Evolutionary conservation across 2,113 vertebrate species (phyloP).

Genomic region (Saccopteryx bilineata): DNA sequence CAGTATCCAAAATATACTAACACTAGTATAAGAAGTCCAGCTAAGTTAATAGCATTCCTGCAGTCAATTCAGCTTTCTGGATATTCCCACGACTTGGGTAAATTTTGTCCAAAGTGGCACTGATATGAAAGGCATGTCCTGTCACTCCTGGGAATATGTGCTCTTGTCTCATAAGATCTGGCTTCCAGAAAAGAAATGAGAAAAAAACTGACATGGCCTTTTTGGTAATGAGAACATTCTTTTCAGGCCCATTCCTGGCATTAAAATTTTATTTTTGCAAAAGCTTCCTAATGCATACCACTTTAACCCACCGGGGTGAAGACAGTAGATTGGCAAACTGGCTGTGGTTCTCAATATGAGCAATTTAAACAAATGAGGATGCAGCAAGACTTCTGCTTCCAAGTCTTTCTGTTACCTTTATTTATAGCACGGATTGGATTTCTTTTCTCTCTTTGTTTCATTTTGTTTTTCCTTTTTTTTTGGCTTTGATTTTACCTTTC

Average conservation of each 20-base stretch:
- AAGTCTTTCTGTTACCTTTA: not conserved
- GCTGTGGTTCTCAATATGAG: conserved; percentile 14
- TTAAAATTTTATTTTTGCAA: conserved; percentile 55
- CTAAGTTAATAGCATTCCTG: conserved; percentile 59
- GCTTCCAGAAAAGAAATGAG: conserved; percentile 63
- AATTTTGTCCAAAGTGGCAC: conserved; percentile 72
- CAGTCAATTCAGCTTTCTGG: conserved; percentile 69
- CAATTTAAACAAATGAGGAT: not conserved
- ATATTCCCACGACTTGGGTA: conserved; percentile 84
- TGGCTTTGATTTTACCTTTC: not conserved
- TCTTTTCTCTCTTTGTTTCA: too few species aligned
- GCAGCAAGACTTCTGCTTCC: not conserved
- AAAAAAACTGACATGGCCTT: conserved; percentile 61
- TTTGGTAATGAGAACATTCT: conserved; percentile 73
- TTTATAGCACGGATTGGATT: not conserved
- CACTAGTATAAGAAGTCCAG: conserved; percentile 37
- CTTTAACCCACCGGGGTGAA: not conserved
- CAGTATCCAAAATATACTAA: not conserved
- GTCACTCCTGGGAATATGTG: conserved; percentile 68
- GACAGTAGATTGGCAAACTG: not conserved
- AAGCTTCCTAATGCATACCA: not conserved
- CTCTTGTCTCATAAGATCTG: conserved; percentile 76
- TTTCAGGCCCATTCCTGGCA: conserved; percentile 39
- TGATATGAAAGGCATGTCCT: conserved; percentile 82
- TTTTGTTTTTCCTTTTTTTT: too few species aligned